Base-by-base conservation (phyloP, 2,113 vertebrate species). In the Benitochromis conjunctus region DNA sequence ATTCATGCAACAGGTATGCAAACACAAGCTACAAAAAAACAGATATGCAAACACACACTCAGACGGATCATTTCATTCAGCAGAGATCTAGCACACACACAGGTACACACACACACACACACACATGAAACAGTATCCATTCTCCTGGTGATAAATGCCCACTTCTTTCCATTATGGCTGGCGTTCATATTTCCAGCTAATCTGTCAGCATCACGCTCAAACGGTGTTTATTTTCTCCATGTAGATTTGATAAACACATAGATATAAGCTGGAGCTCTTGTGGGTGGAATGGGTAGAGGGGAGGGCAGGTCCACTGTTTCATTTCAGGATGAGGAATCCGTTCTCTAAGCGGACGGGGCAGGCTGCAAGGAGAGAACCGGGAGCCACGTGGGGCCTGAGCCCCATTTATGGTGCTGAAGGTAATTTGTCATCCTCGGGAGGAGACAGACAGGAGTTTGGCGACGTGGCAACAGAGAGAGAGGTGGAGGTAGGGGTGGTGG, bases 391-490 rank as follows among this genome's bases (percentile, higher is more conserved):
- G 78, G 82, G 83, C 56, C 74, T 48, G 53, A 51, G 88, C 55
- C 85, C 83, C 80, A 78, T 86, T 91, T 92, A 88, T 77, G 80
- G 80, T 31, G 64, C 64, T 14, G 64, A 64, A 64, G 92, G 91
- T 93, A 84, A 94, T 96, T 95, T 92, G 88, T 95, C 94, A 93
- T 93, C 88, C n/a, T 83, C 78, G 51, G 77, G 31, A 80, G 89
- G 88, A 87, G 21, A 88, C 66, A 71, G 88, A 79, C 86, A 87
- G 84, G 80, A 88, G 88, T 87, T 85, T 91, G 91, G 93, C 81
- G 79, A 64, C 62, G 88, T 86, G 89, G 76, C 81, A 36, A 26
- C 48, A 84, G 69, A 14, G 86, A 84, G 87, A 46, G 84, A 83
- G 87, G 82, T 51, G 79, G 79, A 82, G 92, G 71, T 10, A 55